These are phyloP conservation scores for Acanthosepion pharaonis DNA, from an alignment of 2,888 invertebrate genomes.

Conservation along the genomic window DNA sequence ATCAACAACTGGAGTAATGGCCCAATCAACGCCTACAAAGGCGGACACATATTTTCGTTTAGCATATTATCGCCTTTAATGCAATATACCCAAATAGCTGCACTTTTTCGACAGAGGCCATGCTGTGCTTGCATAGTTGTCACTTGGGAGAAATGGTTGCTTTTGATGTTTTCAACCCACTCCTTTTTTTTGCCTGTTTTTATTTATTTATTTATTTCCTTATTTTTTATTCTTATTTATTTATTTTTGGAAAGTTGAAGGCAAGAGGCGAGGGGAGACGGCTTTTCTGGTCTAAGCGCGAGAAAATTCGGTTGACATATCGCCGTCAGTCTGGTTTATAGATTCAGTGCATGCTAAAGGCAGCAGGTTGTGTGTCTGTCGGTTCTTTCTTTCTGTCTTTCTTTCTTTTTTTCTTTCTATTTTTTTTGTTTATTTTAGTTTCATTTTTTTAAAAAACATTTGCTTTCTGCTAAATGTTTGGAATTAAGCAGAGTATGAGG, in stretches of 20 bases:
- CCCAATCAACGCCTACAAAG: not conserved
- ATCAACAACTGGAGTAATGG: not conserved
- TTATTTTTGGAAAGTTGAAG: not conserved
- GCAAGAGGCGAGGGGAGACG: not conserved
- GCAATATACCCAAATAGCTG: not conserved
- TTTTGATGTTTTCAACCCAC: not conserved
- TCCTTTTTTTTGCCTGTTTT: not conserved
- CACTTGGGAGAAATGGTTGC: not conserved
- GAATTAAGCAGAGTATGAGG: not conserved
- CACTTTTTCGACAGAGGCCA: not conserved
- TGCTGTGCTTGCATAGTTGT: not conserved
- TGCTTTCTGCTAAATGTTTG: not conserved
- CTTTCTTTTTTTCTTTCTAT: not conserved
- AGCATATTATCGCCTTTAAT: not conserved
- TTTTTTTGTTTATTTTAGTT: not conserved
- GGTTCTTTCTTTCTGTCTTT: not conserved
- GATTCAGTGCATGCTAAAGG: not conserved
- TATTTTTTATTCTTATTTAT: not conserved
- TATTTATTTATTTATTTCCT: not conserved
- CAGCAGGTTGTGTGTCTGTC: not conserved
- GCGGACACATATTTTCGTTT: not conserved
- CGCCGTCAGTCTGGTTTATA: not conserved
- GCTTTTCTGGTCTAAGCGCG: not conserved
- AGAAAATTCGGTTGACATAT: conserved; percentile 22
- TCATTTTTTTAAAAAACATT: not conserved